A percentile compares a stretch with the other conserved stretches of the same genome.
Conservation (phyloP, 2,888 invertebrate genomes). For the Priocnemis perturbator region DNA sequence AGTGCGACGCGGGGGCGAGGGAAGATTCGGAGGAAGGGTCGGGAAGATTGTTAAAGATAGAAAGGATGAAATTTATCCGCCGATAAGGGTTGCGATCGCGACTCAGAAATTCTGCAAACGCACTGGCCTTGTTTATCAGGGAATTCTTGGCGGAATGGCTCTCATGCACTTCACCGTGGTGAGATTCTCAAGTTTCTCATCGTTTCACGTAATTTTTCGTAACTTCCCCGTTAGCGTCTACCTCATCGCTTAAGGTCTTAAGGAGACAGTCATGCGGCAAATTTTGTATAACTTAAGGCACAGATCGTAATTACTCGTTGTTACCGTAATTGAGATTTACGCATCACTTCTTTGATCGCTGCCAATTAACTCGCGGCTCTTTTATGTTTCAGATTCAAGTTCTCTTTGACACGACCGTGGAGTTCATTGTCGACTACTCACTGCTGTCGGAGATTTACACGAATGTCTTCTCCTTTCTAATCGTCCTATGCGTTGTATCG, state of each 20-base stretch:
- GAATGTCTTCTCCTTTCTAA: slow-evolving; percentile 65
- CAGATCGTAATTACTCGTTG: not conserved
- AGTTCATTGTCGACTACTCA: slow-evolving; percentile 60
- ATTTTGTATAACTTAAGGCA: not conserved
- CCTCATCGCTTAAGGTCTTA: not conserved
- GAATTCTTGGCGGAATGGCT: slow-evolving; percentile 71
- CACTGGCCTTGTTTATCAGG: slow-evolving; percentile 67
- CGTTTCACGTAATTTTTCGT: slow-evolving; percentile 3
- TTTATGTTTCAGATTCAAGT: slow-evolving; percentile 56
- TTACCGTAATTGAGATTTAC: too few relatives aligned
- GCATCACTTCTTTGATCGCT: too few relatives aligned
- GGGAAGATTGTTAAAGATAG: not conserved
- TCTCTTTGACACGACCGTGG: slow-evolving; percentile 55
- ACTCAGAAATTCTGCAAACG: slow-evolving; percentile 66
- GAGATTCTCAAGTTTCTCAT: too few relatives aligned
- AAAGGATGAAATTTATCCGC: slow-evolving; percentile 36
- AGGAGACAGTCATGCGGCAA: not conserved
- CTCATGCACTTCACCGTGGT: slow-evolving; percentile 70
- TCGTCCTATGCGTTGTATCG: slow-evolving; percentile 63
- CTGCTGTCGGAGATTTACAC: slow-evolving; percentile 64
- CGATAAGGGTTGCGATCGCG: slow-evolving; percentile 68
- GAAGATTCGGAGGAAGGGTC: too few relatives aligned
- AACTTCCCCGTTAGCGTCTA: slow-evolving; percentile 3
- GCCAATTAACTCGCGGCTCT: too few relatives aligned
- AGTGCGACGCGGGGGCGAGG: not conserved